A percentile compares a stretch with the other conserved stretches of the same genome.
phyloP scores from a whole-genome alignment of 2,888 invertebrate species.

The Thecophora atra region DNA sequence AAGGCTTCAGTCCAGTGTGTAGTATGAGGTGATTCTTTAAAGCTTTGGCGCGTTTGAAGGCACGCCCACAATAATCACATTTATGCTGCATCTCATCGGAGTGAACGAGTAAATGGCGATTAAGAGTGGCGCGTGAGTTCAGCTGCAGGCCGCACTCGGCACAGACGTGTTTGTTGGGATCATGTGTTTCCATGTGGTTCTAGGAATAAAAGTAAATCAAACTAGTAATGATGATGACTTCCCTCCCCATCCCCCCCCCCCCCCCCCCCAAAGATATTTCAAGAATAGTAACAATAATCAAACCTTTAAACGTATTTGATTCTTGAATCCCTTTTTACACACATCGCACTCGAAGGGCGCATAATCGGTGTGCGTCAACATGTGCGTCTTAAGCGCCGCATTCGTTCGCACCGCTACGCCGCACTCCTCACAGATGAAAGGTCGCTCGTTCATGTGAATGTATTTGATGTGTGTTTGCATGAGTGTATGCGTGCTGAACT shows the following conservation, averaged over 20 bases:
- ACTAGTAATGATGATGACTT: neutral
- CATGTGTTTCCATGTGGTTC: slow-evolving; percentile 61
- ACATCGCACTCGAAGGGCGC: slow-evolving; percentile 67
- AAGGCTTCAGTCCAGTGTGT: slow-evolving; percentile 64
- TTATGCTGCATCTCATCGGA: slow-evolving; percentile 63
- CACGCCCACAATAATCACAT: slow-evolving; percentile 61
- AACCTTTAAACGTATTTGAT: slow-evolving; percentile 55
- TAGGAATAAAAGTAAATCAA: slow-evolving; percentile 39
- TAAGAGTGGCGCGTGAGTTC: slow-evolving; percentile 59
- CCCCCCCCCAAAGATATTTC: too few relatives aligned
- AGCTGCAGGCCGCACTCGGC: slow-evolving; percentile 60
- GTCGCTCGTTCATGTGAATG: slow-evolving; percentile 63
- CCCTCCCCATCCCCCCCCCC: too few relatives aligned
- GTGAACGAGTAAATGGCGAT: slow-evolving; percentile 60
- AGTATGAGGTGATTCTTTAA: slow-evolving; percentile 64
- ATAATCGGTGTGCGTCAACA: slow-evolving; percentile 67
- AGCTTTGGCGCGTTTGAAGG: slow-evolving; percentile 65
- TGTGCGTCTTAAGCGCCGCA: slow-evolving; percentile 66
- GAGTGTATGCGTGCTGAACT: slow-evolving; percentile 52
- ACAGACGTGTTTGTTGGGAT: slow-evolving; percentile 61
- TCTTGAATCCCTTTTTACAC: slow-evolving; percentile 65
- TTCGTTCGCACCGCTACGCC: slow-evolving; percentile 67
- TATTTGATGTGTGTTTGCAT: slow-evolving; percentile 56
- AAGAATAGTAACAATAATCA: neutral
- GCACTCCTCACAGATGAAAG: slow-evolving; percentile 68